phyloP scores from a whole-genome alignment of 2,797 vertebrate species.

The Sebastes iracundus region DNA sequence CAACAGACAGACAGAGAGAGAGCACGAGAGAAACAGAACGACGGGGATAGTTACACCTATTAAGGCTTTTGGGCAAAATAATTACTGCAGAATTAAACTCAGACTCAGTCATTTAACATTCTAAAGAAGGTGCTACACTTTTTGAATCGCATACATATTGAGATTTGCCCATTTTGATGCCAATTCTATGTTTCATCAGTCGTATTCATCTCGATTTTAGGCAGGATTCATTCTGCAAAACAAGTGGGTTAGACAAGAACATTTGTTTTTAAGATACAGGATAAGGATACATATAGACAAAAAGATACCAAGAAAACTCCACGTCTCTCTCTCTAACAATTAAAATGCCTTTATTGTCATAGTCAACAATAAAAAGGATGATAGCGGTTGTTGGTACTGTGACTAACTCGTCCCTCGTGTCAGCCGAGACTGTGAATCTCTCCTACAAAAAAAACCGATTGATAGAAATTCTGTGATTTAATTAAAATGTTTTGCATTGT shows the following conservation, averaged over 20 bases:
- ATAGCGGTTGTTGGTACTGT: neutral
- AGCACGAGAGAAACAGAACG: neutral
- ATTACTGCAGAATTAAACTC: constrained; percentile 17
- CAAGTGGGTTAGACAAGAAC: neutral
- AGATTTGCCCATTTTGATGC: neutral
- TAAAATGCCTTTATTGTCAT: neutral
- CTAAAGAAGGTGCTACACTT: neutral
- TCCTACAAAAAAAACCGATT: neutral
- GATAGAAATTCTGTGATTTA: neutral
- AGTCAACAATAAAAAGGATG: neutral
- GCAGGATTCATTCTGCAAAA: neutral
- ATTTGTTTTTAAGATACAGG: neutral
- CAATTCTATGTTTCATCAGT: neutral
- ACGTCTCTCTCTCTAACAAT: neutral
- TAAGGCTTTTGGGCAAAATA: constrained; percentile 11
- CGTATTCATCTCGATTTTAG: neutral
- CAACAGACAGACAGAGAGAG: neutral
- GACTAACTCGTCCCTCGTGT: neutral
- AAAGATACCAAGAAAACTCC: neutral
- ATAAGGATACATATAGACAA: neutral
- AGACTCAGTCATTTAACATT: neutral
- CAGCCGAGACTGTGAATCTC: neutral
- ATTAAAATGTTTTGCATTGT: constrained; percentile 20
- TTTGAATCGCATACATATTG: neutral
- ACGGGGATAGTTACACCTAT: neutral